Evolutionary conservation across 1,140 invertebrate genomes (phyloP).

Genomic region (Drosophila pectinifera): DNA sequence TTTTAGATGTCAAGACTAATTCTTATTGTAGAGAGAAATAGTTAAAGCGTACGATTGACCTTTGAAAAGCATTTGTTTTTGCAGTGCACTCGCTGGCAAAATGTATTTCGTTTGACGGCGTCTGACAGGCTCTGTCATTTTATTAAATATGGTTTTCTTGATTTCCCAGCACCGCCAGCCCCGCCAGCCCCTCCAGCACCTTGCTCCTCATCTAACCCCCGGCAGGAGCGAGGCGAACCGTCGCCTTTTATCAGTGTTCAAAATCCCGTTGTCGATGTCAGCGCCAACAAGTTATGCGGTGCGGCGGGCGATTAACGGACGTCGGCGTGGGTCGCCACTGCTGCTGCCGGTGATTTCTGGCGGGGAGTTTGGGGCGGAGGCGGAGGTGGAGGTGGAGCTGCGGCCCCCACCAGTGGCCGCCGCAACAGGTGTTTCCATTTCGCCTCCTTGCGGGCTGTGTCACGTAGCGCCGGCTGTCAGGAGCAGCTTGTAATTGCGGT

Average conservation of each 20-base stretch:
- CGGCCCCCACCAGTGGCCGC: constrained; percentile 39
- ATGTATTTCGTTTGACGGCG: constrained; percentile 73
- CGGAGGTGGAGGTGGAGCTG: constrained; percentile 11
- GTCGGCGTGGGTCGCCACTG: constrained; percentile 17
- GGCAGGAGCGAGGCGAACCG: constrained; percentile 1
- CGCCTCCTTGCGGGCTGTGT: constrained; percentile 56
- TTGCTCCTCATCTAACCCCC: background rate
- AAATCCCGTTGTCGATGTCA: constrained; percentile 81
- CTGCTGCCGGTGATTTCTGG: constrained; percentile 6
- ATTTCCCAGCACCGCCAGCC: constrained; percentile 45
- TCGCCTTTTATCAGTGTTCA: constrained; percentile 71
- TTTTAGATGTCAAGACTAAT: too few relatives aligned
- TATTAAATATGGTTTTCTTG: constrained; percentile 81
- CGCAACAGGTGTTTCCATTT: constrained; percentile 67
- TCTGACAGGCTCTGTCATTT: constrained; percentile 81
- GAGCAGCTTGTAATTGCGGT: constrained; percentile 77
- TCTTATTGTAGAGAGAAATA: too few relatives aligned
- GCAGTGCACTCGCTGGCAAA: constrained; percentile 16
- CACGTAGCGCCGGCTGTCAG: constrained; percentile 68
- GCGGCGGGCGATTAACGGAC: constrained; percentile 63
- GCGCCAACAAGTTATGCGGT: constrained; percentile 75
- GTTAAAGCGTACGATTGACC: too few relatives aligned
- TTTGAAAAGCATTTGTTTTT: background rate
- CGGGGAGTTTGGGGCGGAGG: constrained; percentile 11
- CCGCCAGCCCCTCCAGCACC: background rate